phyloP scores from a whole-genome alignment of 2,797 vertebrate species.

The Pachyuromys duprasi region DNA sequence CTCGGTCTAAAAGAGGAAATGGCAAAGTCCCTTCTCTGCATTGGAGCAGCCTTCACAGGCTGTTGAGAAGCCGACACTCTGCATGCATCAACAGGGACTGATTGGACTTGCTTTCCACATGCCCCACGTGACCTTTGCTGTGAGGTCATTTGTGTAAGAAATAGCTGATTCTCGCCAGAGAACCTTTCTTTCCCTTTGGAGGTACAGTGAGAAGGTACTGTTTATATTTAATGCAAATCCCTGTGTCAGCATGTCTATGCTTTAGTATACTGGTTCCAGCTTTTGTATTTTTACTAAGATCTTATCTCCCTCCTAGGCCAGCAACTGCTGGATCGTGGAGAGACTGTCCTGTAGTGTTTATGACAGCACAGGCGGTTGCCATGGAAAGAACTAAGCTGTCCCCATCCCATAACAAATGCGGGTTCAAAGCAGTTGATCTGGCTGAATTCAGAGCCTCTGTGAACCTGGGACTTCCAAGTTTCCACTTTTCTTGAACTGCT shows the following conservation, averaged over 20 bases:
- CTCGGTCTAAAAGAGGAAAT: conserved; percentile 12
- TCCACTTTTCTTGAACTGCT: conserved; percentile 66
- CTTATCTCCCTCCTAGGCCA: conserved; percentile 58
- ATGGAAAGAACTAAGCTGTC: conserved; percentile 74
- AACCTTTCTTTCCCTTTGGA: conserved; percentile 17
- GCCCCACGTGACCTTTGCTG: neutral
- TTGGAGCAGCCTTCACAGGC: neutral
- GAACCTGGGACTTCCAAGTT: conserved; percentile 61
- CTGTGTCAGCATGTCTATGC: conserved; percentile 1
- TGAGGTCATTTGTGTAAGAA: conserved; percentile 1
- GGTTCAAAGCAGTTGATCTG: conserved; percentile 65
- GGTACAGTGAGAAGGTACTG: conserved; percentile 34
- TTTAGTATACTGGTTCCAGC: conserved; percentile 26
- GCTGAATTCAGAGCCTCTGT: conserved; percentile 61
- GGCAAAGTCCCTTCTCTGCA: neutral
- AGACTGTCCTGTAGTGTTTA: conserved; percentile 70
- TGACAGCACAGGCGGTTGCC: conserved; percentile 71
- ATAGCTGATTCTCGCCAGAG: conserved; percentile 27
- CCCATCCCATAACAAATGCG: conserved; percentile 63
- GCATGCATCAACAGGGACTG: neutral
- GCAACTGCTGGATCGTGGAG: conserved; percentile 65
- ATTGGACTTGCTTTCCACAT: neutral
- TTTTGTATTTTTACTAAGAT: conserved; percentile 68
- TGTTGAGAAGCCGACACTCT: neutral
- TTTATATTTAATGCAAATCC: conserved; percentile 43